Conservation (phyloP, 64 coral and sea anemone species). For the Astreopora myriophthalma region DNA sequence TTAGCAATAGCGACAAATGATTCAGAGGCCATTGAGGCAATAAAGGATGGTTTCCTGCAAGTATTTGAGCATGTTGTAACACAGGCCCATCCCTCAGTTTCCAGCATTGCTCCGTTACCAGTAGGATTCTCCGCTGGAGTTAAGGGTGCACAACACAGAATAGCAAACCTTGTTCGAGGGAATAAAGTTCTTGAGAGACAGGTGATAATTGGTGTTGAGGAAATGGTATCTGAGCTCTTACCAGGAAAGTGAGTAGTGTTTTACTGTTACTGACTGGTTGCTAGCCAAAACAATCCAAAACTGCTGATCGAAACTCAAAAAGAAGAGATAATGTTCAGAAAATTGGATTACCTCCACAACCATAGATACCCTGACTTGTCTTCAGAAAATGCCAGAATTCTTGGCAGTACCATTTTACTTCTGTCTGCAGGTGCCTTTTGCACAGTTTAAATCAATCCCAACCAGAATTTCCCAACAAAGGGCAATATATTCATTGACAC, state of each 20-base stretch:
- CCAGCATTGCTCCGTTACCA: conserved; percentile 84
- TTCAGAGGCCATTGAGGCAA: conserved; percentile 62
- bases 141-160: conserved; percentile 86
- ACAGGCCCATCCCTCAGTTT: conserved; percentile 54
- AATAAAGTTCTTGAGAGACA: conserved; percentile 84
- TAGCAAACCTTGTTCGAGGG: conserved; percentile 51
- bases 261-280: background rate
- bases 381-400: too few species aligned
- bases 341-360: too few species aligned
- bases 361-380: too few species aligned
- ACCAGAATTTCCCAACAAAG: too few species aligned
- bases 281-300: too few species aligned
- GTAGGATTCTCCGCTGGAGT: conserved; percentile 79
- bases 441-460: too few species aligned
- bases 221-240: conserved; percentile 81
- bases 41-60: conserved; percentile 88
- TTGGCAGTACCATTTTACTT: too few species aligned
- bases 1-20: conserved; percentile 72
- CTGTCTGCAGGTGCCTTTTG: too few species aligned
- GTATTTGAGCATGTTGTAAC: conserved; percentile 83
- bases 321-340: too few species aligned
- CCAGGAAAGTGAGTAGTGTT: conserved; percentile 78
- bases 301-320: too few species aligned
- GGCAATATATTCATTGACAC: too few species aligned
- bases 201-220: conserved; percentile 79